Conservation (phyloP, 2,797 vertebrate species). For the Lindbergichthys nudifrons region DNA sequence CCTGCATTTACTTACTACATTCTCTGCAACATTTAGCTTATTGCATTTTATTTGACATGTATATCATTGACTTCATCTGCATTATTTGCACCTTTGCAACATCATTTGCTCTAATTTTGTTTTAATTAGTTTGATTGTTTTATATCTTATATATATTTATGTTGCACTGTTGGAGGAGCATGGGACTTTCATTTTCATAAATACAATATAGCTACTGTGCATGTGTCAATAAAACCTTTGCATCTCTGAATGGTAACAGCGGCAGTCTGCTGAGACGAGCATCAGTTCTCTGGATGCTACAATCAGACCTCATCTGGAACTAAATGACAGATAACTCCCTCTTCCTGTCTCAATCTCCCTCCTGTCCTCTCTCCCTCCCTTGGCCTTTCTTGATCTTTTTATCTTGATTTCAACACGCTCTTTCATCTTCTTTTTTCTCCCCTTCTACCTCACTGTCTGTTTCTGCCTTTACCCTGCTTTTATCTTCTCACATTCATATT, state of each 20-base stretch:
- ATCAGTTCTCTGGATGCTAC: constrained; percentile 53
- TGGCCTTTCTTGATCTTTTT: constrained; percentile 42
- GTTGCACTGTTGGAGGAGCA: too few species aligned
- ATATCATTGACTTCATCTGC: too few species aligned
- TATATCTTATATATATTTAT: too few species aligned
- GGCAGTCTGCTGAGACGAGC: constrained; percentile 27
- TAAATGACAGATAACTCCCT: constrained; percentile 67
- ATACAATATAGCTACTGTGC: too few species aligned
- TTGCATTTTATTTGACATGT: too few species aligned
- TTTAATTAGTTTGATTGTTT: too few species aligned
- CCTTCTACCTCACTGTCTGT: background rate
- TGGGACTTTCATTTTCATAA: too few species aligned
- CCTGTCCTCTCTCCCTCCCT: constrained; percentile 16
- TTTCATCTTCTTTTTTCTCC: constrained; percentile 33
- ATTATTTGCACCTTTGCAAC: too few species aligned
- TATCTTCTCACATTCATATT: constrained; percentile 41
- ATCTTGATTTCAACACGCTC: constrained; percentile 40
- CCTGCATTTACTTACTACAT: too few species aligned
- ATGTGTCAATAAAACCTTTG: too few species aligned
- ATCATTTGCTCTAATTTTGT: too few species aligned
- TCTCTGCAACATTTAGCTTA: too few species aligned
- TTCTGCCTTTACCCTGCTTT: constrained; percentile 39
- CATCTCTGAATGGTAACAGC: constrained; percentile 11
- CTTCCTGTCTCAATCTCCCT: constrained; percentile 32
- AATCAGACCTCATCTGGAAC: constrained; percentile 55